Conservation (phyloP, 2,113 vertebrate genomes). For the Spilogale gracilis region DNA sequence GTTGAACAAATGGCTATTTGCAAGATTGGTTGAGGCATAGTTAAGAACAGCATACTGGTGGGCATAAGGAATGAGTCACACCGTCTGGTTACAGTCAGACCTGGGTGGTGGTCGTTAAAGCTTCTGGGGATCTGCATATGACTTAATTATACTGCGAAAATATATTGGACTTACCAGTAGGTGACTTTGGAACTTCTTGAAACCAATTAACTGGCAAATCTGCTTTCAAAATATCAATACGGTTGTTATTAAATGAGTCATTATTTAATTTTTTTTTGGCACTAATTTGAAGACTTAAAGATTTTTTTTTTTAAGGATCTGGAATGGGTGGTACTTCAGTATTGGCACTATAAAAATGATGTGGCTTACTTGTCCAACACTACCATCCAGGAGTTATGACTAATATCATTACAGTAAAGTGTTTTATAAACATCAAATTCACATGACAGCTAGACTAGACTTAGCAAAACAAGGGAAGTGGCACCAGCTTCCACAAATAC, state of each 20-base stretch:
- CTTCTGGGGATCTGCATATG: background rate
- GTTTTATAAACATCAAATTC: slow-evolving; percentile 54
- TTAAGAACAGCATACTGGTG: slow-evolving; percentile 40
- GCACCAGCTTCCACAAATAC: slow-evolving; percentile 15
- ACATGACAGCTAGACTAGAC: background rate
- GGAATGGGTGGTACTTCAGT: slow-evolving; percentile 55
- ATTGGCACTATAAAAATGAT: slow-evolving; percentile 45
- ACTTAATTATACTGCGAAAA: slow-evolving; percentile 57
- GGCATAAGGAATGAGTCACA: slow-evolving; percentile 55
- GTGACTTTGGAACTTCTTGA: slow-evolving; percentile 64
- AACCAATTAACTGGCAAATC: slow-evolving; percentile 48
- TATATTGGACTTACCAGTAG: slow-evolving; percentile 22
- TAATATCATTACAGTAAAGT: slow-evolving; percentile 58
- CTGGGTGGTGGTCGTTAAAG: slow-evolving; percentile 67
- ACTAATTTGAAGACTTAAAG: slow-evolving; percentile 42
- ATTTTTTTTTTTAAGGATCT: slow-evolving; percentile 60
- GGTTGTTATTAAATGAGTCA: slow-evolving; percentile 57
- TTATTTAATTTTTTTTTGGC: background rate
- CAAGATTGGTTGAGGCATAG: slow-evolving; percentile 25
- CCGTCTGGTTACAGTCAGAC: slow-evolving; percentile 61
- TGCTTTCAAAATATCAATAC: slow-evolving; percentile 54
- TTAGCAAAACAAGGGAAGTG: background rate
- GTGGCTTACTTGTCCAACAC: slow-evolving; percentile 46
- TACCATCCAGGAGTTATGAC: slow-evolving; percentile 50
- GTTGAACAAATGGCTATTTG: slow-evolving; percentile 57